A percentile compares a stretch with the other conserved stretches of the same genome.
Evolutionary conservation across 2,888 invertebrate genomes (phyloP).

Genomic region (Eilema depressum): DNA sequence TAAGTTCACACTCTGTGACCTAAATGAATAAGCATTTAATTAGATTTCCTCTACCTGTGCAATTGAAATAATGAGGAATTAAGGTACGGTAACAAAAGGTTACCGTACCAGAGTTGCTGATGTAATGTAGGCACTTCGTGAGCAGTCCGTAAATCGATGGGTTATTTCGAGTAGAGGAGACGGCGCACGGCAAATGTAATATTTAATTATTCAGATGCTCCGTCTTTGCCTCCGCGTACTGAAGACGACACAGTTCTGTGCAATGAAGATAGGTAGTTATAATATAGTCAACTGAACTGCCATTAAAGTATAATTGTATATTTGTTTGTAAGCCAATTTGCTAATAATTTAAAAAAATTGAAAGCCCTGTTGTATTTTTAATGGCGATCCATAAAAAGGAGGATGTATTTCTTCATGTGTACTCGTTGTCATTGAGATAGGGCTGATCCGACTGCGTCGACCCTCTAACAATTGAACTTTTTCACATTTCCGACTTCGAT

Average conservation of each 20-base stretch:
- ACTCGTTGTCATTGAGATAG: too few species aligned
- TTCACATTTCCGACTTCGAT: not conserved
- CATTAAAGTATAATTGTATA: not conserved
- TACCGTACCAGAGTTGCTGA: not conserved
- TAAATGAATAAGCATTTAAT: too few species aligned
- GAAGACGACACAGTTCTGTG: not conserved
- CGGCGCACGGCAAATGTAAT: not conserved
- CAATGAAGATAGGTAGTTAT: not conserved
- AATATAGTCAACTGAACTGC: not conserved
- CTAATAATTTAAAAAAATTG: not conserved
- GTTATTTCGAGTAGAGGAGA: not conserved
- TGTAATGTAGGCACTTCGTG: not conserved
- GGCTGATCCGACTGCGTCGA: too few species aligned
- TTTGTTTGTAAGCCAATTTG: not conserved
- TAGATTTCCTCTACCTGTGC: not conserved
- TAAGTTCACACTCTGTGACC: too few species aligned
- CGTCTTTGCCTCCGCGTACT: not conserved
- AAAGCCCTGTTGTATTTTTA: too few species aligned
- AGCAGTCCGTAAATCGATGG: not conserved
- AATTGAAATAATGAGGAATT: not conserved
- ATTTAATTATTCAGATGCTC: not conserved
- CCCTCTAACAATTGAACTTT: not conserved
- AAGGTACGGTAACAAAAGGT: too few species aligned
- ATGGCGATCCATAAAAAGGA: too few species aligned
- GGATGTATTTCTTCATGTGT: too few species aligned